A percentile compares a stretch with the other conserved stretches of the same genome.
Evolutionary conservation across 2,113 vertebrate genomes (phyloP).

Genomic region (Callorhinus ursinus): DNA sequence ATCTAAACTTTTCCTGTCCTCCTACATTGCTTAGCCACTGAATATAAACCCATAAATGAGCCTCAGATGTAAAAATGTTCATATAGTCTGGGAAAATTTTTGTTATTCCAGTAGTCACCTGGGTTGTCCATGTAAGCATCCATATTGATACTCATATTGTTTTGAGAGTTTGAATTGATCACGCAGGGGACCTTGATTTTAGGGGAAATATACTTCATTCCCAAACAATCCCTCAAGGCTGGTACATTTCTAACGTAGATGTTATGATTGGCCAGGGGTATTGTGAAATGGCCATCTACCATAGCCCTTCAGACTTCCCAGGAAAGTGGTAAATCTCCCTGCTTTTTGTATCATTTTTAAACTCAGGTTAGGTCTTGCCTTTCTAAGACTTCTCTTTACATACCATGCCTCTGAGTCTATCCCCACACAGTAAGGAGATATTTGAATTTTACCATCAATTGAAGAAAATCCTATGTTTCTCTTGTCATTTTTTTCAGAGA

Average conservation of each 20-base stretch:
- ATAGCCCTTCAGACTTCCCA: neutral
- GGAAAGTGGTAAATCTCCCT: neutral
- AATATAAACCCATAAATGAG: neutral
- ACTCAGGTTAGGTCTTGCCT: neutral
- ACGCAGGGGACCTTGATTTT: neutral
- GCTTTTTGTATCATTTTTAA: neutral
- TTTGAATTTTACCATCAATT: neutral
- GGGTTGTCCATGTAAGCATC: neutral
- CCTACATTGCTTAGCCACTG: neutral
- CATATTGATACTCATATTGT: neutral
- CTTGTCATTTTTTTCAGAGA: neutral
- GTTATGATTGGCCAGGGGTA: neutral
- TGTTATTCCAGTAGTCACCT: neutral
- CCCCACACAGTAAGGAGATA: neutral
- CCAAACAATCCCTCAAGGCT: neutral
- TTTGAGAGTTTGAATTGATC: neutral
- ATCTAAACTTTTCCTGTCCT: neutral
- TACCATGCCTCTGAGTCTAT: neutral
- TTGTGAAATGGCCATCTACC: neutral
- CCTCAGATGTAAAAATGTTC: neutral
- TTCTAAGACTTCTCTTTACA: neutral
- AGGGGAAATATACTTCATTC: neutral
- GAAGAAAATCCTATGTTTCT: neutral
- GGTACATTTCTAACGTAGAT: neutral
- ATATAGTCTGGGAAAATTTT: neutral